Conservation (phyloP, 2,797 vertebrate genomes). For the Ibycter americanus region DNA sequence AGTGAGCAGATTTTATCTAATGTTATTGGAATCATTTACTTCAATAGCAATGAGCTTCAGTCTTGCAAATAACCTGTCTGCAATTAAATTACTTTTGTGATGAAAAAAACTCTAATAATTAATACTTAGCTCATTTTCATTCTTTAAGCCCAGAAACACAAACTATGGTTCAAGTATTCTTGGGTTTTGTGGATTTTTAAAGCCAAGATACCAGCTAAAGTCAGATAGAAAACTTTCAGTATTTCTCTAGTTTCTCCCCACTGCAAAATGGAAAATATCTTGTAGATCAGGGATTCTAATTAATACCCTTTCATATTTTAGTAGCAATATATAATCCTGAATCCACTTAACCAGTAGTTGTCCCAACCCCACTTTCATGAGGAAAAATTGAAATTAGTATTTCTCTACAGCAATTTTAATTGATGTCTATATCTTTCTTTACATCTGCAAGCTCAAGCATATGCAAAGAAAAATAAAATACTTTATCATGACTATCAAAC, state of each 20-base stretch:
- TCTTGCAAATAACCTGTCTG: conserved; percentile 35
- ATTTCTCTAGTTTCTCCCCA: neutral
- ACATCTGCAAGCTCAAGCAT: neutral
- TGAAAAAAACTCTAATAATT: neutral
- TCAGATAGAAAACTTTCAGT: neutral
- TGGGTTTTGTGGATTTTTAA: neutral
- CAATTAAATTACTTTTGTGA: conserved; percentile 19
- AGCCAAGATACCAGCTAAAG: neutral
- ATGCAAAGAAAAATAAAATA: neutral
- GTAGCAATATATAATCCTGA: neutral
- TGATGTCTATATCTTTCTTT: neutral
- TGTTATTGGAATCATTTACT: neutral
- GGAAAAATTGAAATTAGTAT: neutral
- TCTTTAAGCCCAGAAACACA: neutral
- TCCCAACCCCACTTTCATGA: neutral
- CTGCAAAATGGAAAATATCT: neutral
- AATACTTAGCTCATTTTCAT: neutral
- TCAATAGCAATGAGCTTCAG: conserved; percentile 23
- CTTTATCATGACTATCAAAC: neutral
- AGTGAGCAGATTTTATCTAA: conserved; percentile 23
- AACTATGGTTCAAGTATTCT: neutral
- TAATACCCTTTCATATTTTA: neutral
- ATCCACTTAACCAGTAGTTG: neutral
- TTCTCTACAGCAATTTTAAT: neutral
- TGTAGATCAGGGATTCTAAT: neutral